Conservation (phyloP, 2,113 vertebrate genomes). For the Montifringilla adamsi region DNA sequence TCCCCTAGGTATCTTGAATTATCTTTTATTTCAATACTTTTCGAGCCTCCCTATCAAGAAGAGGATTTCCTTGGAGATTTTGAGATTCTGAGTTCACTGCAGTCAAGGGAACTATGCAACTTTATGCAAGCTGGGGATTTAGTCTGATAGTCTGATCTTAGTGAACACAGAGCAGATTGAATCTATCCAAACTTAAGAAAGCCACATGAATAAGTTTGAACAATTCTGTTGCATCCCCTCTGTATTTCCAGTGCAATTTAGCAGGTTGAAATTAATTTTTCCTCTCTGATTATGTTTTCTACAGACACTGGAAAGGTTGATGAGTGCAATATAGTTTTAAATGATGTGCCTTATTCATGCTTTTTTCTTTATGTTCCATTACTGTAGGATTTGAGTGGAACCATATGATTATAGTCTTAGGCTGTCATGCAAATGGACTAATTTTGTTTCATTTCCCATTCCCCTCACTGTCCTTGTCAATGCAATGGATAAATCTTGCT, state of each 20-base stretch:
- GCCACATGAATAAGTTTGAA: constrained; percentile 54
- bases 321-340: constrained; percentile 58
- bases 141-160: background rate
- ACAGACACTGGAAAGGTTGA: constrained; percentile 62
- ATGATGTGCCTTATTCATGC: constrained; percentile 58
- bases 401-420: constrained; percentile 74
- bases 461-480: constrained; percentile 67
- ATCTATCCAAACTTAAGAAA: constrained; percentile 52
- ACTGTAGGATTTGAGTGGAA: constrained; percentile 69
- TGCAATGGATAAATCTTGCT: constrained; percentile 49
- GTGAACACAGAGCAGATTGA: constrained; percentile 9
- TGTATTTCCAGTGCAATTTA: constrained; percentile 49
- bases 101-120: background rate
- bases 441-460: constrained; percentile 75
- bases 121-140: constrained; percentile 22
- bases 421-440: constrained; percentile 74
- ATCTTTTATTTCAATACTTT: constrained; percentile 49
- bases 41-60: constrained; percentile 17
- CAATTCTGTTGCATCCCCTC: constrained; percentile 1
- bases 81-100: constrained; percentile 5
- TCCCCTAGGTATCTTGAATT: constrained; percentile 4
- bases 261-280: constrained; percentile 71
- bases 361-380: constrained; percentile 62
- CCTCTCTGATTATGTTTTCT: constrained; percentile 60
- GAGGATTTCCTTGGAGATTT: constrained; percentile 36